phyloP scores from a whole-genome alignment of 2,797 vertebrate species.

The Hylomyscus alleni region DNA sequence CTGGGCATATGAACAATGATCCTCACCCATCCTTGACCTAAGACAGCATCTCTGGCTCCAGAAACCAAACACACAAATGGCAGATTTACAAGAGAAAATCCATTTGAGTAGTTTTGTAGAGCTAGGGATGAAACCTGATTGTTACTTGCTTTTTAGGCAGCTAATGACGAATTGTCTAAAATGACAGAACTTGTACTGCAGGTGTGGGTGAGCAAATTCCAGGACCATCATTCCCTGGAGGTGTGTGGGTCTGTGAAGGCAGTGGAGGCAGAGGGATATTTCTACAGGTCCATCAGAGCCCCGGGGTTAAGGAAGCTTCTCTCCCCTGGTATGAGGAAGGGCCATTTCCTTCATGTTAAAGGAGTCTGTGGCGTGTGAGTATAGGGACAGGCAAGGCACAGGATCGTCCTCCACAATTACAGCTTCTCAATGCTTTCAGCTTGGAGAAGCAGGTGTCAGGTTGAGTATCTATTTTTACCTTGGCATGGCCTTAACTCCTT shows the following conservation, averaged over 20 bases:
- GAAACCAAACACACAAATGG: neutral
- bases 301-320: neutral
- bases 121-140: neutral
- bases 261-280: neutral
- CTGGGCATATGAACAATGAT: too few species aligned
- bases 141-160: neutral
- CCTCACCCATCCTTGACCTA: too few species aligned
- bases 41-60: neutral
- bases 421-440: neutral
- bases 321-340: neutral
- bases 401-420: neutral
- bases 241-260: neutral
- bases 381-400: neutral
- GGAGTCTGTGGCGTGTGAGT: neutral
- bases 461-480: neutral
- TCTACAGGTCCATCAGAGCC: neutral
- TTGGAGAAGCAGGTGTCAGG: neutral
- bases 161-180: neutral
- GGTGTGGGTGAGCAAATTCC: neutral
- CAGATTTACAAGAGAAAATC: neutral
- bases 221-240: neutral
- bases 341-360: neutral
- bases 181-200: neutral
- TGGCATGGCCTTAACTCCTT: neutral
- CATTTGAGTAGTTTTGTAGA: neutral